Base-by-base conservation (phyloP, 2,797 vertebrate species). In the Stomatorhinus walkeri region DNA sequence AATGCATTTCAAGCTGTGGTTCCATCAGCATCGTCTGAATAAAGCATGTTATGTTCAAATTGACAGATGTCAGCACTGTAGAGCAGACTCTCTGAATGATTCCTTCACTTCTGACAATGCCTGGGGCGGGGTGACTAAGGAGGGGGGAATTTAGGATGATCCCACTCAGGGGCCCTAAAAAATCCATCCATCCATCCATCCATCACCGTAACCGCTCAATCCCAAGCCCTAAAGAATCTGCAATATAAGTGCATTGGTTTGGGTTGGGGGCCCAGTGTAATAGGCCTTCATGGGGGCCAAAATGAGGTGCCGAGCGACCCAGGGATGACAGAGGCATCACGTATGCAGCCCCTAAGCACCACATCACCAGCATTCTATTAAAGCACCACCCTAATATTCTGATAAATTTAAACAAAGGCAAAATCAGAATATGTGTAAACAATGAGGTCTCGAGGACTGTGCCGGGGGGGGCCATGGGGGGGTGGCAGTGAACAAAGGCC, bases 1-100 rank as follows among this genome's bases (percentile, higher is more conserved):
- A 12, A 68, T 14, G 28, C 24, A 32, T 14, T 14, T 68, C 64
- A 68, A 28, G 16, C 64, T 43, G 87, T 90, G 91, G 86, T 87
- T 90, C 85, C 88, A 89, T 91, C 93, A 92, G 92, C 40, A 40
- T 90, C 88, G 72, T 90, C 90, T 90, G 91, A 93, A 93, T 24
- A 87, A 89, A 90, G 91, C 91, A 91, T 92, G 89, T 92, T 87
- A 90, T 91, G 93, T 94, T 95, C 93, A 92, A 92, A 94, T 90
- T 94, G 46, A 92, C 92, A 92, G 88, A 59, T 6, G 49, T 92
- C 91, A 91, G 93, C 92, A 92, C 90, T 90, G 5, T 9, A 28
- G 46, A 14, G 24, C 89, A 91, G 89, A 90, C 89, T 24, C 89
- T 84, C 89, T 84, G 85, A 92, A 89, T 81, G 91, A 91, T 19